Conservation (phyloP, 2,113 vertebrate species). For the Pedionomus torquatus region DNA sequence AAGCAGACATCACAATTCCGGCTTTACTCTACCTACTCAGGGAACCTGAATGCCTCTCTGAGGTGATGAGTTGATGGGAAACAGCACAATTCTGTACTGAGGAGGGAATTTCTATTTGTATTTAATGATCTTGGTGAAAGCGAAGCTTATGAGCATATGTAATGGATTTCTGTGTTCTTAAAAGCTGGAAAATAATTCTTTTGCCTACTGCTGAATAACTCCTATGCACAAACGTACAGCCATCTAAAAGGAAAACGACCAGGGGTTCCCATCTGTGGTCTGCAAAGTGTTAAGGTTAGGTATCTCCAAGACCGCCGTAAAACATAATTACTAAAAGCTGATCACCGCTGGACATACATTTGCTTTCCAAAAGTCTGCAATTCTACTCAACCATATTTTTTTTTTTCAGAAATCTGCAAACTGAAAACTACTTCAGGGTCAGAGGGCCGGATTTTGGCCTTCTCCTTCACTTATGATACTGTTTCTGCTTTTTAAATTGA, state of each 20-base stretch:
- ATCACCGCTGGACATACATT: not conserved
- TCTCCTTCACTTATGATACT: not conserved
- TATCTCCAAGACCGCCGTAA: not conserved
- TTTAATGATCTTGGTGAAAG: conserved; percentile 42
- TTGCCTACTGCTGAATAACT: not conserved
- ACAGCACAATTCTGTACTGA: not conserved
- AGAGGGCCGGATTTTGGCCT: not conserved
- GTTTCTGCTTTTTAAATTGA: not conserved
- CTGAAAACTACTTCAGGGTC: not conserved
- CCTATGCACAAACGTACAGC: not conserved
- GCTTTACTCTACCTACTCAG: conserved; percentile 24
- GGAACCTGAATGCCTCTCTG: conserved; percentile 27
- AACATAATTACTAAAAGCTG: not conserved
- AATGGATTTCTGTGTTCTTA: conserved; percentile 41
- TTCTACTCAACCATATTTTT: not conserved
- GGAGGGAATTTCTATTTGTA: conserved; percentile 4
- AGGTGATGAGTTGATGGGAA: conserved; percentile 56
- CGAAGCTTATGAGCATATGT: conserved; percentile 19
- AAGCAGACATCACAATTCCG: conserved; percentile 19
- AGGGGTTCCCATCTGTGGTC: not conserved
- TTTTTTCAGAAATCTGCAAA: not conserved
- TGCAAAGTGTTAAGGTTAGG: not conserved
- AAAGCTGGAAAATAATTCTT: conserved; percentile 15
- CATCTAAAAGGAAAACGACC: not conserved
- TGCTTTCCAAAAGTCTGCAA: not conserved